Percentiles rank a stretch among this genome's conserved stretches.
phyloP scores from a whole-genome alignment of 2,113 vertebrate species.

The Garra rufa region DNA sequence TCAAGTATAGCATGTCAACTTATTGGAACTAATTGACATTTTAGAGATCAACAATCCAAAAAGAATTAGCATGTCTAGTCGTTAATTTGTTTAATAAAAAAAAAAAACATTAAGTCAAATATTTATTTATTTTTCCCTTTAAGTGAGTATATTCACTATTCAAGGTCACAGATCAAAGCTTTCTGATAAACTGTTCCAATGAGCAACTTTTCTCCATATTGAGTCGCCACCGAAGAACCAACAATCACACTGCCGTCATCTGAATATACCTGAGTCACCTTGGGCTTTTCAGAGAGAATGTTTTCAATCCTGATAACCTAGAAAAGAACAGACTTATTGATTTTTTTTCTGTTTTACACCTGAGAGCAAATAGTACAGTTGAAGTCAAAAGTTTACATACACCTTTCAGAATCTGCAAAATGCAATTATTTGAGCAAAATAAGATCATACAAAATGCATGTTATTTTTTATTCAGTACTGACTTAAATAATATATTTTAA shows the following conservation, averaged over 20 bases:
- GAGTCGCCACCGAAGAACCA: constrained; percentile 82
- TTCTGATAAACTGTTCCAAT: constrained; percentile 90
- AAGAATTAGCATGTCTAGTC: background rate
- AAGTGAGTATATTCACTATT: constrained; percentile 53
- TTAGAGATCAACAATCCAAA: background rate
- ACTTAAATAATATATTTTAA: too few relatives aligned
- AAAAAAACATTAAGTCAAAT: too few relatives aligned
- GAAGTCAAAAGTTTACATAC: too few relatives aligned
- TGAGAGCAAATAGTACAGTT: too few relatives aligned
- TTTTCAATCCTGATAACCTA: constrained; percentile 88
- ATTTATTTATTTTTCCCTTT: background rate
- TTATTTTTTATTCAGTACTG: too few relatives aligned
- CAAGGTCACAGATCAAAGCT: constrained; percentile 84
- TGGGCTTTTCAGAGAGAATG: constrained; percentile 83
- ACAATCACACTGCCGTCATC: constrained; percentile 85
- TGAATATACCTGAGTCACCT: constrained; percentile 82
- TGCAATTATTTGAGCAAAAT: too few relatives aligned
- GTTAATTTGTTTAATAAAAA: too few relatives aligned
- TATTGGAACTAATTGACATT: background rate
- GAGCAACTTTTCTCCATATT: constrained; percentile 80
- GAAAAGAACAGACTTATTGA: background rate
- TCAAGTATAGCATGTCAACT: background rate
- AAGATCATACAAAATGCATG: too few relatives aligned
- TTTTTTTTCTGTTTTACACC: background rate
- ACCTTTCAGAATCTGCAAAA: too few relatives aligned